phyloP scores from a whole-genome alignment of 2,888 invertebrate species.

The Dryobota labecula region DNA sequence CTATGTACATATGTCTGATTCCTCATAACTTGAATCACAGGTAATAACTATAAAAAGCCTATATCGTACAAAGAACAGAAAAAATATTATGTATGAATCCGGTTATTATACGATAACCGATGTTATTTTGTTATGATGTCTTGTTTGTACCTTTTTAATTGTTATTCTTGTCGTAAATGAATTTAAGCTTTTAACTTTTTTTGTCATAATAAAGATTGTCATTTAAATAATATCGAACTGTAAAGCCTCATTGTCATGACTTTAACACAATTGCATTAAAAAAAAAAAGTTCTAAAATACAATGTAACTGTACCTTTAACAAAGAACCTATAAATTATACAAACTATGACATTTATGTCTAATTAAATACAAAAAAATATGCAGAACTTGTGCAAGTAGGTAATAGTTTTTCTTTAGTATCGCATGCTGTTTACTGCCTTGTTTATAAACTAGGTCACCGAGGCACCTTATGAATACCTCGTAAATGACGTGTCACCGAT shows the following conservation, averaged over 20 bases:
- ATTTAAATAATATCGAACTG: background rate
- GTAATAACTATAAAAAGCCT: background rate
- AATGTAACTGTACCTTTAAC: background rate
- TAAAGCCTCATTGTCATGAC: background rate
- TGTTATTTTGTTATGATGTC: no score
- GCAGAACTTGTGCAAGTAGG: slow-evolving; percentile 23
- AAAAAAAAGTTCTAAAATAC: background rate
- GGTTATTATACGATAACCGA: background rate
- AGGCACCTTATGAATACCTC: background rate
- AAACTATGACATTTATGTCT: slow-evolving; percentile 31
- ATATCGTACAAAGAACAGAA: no score
- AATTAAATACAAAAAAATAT: slow-evolving; percentile 32
- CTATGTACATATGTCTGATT: background rate
- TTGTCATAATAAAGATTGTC: background rate
- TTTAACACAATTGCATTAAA: background rate
- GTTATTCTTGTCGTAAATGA: background rate
- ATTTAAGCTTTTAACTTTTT: no score
- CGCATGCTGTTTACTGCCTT: slow-evolving; percentile 43
- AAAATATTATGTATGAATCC: background rate
- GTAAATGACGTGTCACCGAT: slow-evolving; percentile 6
- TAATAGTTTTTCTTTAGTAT: slow-evolving; percentile 27
- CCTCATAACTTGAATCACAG: background rate
- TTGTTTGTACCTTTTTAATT: no score
- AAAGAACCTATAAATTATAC: slow-evolving; percentile 20
- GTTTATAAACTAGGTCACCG: slow-evolving; percentile 42